Evolutionary conservation across 2,797 vertebrate species (phyloP).

Genomic region (Channallabes apus): DNA sequence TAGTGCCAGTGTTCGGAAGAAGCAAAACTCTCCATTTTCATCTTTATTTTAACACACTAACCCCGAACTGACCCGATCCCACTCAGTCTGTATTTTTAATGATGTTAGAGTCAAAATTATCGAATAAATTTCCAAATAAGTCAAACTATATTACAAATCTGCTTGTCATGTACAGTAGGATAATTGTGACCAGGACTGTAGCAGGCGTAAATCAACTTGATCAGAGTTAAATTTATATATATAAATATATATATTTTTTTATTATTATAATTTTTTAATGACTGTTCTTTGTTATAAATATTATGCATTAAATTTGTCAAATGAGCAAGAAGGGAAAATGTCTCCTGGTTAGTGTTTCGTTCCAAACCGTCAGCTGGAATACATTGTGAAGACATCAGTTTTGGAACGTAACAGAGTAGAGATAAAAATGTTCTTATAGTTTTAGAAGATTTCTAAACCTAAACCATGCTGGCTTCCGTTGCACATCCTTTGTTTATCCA

Average conservation of each 20-base stretch:
- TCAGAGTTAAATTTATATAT: not conserved
- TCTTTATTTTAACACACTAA: not conserved
- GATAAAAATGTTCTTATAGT: not conserved
- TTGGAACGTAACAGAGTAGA: not conserved
- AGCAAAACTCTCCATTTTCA: not conserved
- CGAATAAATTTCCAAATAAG: not conserved
- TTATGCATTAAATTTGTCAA: not conserved
- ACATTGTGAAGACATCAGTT: not conserved
- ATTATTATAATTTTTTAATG: no score
- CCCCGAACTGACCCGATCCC: not conserved
- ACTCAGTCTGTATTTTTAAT: not conserved
- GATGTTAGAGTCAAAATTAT: not conserved
- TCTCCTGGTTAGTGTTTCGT: not conserved
- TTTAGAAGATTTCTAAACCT: not conserved
- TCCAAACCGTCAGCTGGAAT: not conserved
- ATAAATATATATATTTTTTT: not conserved
- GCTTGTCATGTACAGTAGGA: not conserved
- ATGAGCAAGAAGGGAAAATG: slow-evolving; percentile 4
- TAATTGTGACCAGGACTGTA: not conserved
- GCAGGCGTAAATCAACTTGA: not conserved
- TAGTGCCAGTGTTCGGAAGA: not conserved
- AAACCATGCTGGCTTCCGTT: not conserved
- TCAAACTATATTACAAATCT: not conserved
- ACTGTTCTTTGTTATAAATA: not conserved
- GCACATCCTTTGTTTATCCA: not conserved